Evolutionary conservation across 2,888 invertebrate species (phyloP).

Genomic region (Yponomeuta sedellus): DNA sequence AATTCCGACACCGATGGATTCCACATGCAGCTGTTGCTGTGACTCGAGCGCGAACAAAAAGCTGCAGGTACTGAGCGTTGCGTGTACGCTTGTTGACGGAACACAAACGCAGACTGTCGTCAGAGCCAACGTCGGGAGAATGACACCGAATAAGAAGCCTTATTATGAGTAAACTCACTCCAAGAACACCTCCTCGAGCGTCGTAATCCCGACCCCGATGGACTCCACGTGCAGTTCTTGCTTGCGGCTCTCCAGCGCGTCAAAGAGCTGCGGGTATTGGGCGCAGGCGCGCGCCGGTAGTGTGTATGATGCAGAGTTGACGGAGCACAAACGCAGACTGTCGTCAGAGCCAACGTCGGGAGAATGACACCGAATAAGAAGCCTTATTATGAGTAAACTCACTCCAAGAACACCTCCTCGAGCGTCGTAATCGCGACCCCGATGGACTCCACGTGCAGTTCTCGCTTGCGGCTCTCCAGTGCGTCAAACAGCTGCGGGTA

Average conservation of each 20-base stretch:
- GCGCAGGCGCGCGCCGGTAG: constrained; percentile 66
- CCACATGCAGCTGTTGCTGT: constrained; percentile 69
- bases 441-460: constrained; percentile 75
- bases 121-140: too few relatives aligned
- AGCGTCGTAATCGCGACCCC: constrained; percentile 92
- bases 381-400: too few relatives aligned
- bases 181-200: constrained; percentile 94
- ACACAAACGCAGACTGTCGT: too few relatives aligned
- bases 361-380: too few relatives aligned
- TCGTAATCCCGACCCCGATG: constrained; percentile 90
- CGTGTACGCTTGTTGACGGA: constrained; percentile 46
- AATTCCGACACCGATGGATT: constrained; percentile 86
- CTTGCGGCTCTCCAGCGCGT: constrained; percentile 77
- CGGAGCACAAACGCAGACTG: too few relatives aligned
- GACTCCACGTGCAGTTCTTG: constrained; percentile 73
- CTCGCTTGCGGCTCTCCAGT: constrained; percentile 76
- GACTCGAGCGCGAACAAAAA: constrained; percentile 81
- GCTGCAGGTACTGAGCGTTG: constrained; percentile 70
- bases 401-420: constrained; percentile 95
- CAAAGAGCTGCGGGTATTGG: constrained; percentile 78
- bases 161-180: constrained; percentile 71
- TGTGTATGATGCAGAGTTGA: constrained; percentile 47
- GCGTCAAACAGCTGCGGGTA: constrained; percentile 79
- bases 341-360: too few relatives aligned
- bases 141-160: background rate